A percentile compares a stretch with the other conserved stretches of the same genome.
Evolutionary conservation across 1,140 invertebrate species (phyloP).

Genomic region (Acromyrmex echinatior): DNA sequence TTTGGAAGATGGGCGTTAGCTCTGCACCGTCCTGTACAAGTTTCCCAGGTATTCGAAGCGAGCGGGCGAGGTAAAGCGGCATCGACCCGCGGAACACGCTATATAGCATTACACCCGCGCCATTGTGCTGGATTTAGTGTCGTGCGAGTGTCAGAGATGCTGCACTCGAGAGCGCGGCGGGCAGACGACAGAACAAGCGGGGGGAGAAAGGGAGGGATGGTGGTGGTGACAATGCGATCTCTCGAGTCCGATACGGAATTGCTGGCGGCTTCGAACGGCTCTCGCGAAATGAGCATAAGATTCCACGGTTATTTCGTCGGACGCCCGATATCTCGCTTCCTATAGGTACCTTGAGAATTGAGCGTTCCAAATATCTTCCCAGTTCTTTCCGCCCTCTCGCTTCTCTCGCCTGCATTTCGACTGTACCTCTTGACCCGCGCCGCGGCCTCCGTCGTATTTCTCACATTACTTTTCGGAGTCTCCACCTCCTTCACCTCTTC

Average conservation of each 20-base stretch:
- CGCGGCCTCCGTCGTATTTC: slow-evolving; percentile 77
- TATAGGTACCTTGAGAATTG: slow-evolving; percentile 74
- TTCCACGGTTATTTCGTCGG: slow-evolving; percentile 79
- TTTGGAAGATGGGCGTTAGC: slow-evolving; percentile 26
- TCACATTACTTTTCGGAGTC: slow-evolving; percentile 82
- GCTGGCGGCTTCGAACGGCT: slow-evolving; percentile 70
- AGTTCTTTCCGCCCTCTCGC: slow-evolving; percentile 28
- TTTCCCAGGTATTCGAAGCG: slow-evolving; percentile 48
- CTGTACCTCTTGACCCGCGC: slow-evolving; percentile 78
- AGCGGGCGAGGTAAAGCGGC: slow-evolving; percentile 56
- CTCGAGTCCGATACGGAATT: slow-evolving; percentile 80
- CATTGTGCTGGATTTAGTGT: slow-evolving; percentile 64
- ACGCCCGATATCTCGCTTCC: slow-evolving; percentile 76
- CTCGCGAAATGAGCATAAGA: slow-evolving; percentile 79
- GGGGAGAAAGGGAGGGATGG: not conserved
- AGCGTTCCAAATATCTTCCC: slow-evolving; percentile 82
- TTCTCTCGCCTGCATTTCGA: slow-evolving; percentile 46
- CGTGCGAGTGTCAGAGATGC: slow-evolving; percentile 60
- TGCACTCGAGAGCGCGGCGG: slow-evolving; percentile 47
- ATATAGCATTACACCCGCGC: slow-evolving; percentile 59
- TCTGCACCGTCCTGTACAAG: slow-evolving; percentile 32
- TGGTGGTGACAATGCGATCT: slow-evolving; percentile 78
- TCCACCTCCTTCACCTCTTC: slow-evolving; percentile 73
- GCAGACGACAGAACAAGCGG: slow-evolving; percentile 36
- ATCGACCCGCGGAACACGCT: slow-evolving; percentile 57